These are phyloP conservation scores for Palloptera scutellata DNA, from an alignment of 2,888 invertebrate genomes.

Conservation along the genomic window DNA sequence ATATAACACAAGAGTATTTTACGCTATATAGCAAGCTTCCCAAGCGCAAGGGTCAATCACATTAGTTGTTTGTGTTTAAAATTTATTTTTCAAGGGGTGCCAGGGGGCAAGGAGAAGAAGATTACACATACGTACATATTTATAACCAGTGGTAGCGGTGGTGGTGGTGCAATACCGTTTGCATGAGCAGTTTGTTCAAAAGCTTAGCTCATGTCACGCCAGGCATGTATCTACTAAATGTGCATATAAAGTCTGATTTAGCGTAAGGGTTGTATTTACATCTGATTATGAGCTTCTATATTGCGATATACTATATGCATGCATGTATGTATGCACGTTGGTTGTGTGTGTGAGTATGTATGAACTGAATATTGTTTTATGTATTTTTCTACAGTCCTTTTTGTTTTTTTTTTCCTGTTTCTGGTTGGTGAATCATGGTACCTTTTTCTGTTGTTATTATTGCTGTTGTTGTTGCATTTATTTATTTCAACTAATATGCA, in stretches of 20 bases:
- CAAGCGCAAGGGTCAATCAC: conserved; percentile 55
- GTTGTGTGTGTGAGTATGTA: no score
- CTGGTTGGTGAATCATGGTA: background rate
- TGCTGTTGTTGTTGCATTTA: background rate
- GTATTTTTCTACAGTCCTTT: conserved; percentile 8
- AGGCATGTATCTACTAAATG: no score
- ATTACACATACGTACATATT: background rate
- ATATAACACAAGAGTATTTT: background rate
- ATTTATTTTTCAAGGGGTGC: background rate
- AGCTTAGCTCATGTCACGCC: no score
- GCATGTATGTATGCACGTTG: background rate
- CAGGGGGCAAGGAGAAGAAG: background rate
- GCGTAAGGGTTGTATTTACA: no score
- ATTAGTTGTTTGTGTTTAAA: conserved; percentile 42
- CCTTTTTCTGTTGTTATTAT: background rate
- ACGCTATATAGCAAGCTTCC: background rate
- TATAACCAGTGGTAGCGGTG: background rate
- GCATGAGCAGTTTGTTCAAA: background rate
- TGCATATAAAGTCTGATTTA: no score
- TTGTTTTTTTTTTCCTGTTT: background rate
- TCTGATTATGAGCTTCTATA: no score
- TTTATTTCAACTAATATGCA: conserved; percentile 45
- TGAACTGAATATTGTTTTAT: conserved; percentile 33
- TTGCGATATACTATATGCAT: background rate
- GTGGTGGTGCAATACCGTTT: background rate